Evolutionary conservation across 2,113 vertebrate species (phyloP).

Genomic region (Corythoichthys intestinalis): DNA sequence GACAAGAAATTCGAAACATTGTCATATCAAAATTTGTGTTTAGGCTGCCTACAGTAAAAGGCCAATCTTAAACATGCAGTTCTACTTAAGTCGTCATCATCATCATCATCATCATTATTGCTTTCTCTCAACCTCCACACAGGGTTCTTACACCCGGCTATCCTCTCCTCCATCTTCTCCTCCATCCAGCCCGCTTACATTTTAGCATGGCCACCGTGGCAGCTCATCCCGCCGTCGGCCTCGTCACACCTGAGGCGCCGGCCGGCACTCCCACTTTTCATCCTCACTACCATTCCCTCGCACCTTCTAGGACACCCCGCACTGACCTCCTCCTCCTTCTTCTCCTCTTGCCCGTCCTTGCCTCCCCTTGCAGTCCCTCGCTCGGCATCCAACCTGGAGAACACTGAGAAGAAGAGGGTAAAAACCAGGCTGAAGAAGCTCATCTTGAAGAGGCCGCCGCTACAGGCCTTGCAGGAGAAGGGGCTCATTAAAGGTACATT

Average conservation of each 20-base stretch:
- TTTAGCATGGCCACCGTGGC: slow-evolving; percentile 53
- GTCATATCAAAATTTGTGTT: no score
- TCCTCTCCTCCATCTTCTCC: slow-evolving; percentile 56
- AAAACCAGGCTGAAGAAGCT: slow-evolving; percentile 83
- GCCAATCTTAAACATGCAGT: no score
- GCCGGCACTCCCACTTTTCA: slow-evolving; percentile 58
- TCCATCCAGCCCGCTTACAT: slow-evolving; percentile 60
- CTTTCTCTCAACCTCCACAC: slow-evolving; percentile 36
- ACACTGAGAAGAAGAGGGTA: slow-evolving; percentile 79
- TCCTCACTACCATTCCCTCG: slow-evolving; percentile 56
- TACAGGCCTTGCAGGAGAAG: slow-evolving; percentile 87
- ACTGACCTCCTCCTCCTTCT: slow-evolving; percentile 46
- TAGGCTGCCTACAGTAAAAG: no score
- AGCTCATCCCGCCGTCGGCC: slow-evolving; percentile 51
- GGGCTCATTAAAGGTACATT: slow-evolving; percentile 86
- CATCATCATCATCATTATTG: slow-evolving; percentile 19
- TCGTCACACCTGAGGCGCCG: slow-evolving; percentile 47
- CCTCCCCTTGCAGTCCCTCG: slow-evolving; percentile 59
- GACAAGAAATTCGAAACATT: no score
- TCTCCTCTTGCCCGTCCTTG: slow-evolving; percentile 17
- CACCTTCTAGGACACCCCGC: slow-evolving; percentile 41
- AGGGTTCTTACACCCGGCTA: slow-evolving; percentile 52
- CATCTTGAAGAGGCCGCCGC: slow-evolving; percentile 81
- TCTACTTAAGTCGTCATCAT: no score
- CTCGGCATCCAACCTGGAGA: slow-evolving; percentile 67